These are phyloP conservation scores for Cyclargus thomasi DNA, from an alignment of 1,140 invertebrate species.

Conservation along the genomic window DNA sequence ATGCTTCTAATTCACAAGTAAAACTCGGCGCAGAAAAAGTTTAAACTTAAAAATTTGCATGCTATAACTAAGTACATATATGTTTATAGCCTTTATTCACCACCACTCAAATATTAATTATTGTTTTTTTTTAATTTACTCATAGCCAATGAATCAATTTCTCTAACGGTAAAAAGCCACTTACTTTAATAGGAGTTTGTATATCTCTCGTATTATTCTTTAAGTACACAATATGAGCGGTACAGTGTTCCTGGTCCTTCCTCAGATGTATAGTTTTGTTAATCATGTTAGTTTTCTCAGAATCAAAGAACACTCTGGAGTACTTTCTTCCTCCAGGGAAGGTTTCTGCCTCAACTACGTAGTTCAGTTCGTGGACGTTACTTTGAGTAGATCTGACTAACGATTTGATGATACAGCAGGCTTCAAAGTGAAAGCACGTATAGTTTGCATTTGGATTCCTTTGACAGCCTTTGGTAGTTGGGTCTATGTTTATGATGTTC, in stretches of 20 bases:
- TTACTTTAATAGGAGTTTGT: conserved; percentile 85
- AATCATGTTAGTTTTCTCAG: conserved; percentile 76
- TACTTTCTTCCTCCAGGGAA: conserved; percentile 85
- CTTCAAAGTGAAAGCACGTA: conserved; percentile 91
- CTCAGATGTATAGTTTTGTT: conserved; percentile 76
- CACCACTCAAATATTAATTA: conserved; percentile 3
- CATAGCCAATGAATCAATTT: no score
- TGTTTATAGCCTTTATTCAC: no score
- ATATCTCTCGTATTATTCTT: conserved; percentile 91
- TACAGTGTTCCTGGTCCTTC: conserved; percentile 78
- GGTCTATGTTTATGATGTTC: conserved; percentile 86
- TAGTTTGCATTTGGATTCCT: conserved; percentile 79
- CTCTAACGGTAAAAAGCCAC: conserved; percentile 22
- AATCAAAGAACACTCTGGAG: conserved; percentile 86
- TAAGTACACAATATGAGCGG: conserved; percentile 85
- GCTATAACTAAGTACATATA: no score
- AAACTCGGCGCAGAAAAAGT: no score
- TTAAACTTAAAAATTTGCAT: no score
- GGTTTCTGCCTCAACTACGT: conserved; percentile 90
- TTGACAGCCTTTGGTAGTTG: conserved; percentile 82
- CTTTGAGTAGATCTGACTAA: conserved; percentile 74
- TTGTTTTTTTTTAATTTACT: background rate
- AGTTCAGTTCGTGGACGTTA: conserved; percentile 79
- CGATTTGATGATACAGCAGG: conserved; percentile 88
- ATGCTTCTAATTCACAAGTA: no score